phyloP scores from a whole-genome alignment of 2,797 vertebrate species.

The Thalassophryne amazonica region DNA sequence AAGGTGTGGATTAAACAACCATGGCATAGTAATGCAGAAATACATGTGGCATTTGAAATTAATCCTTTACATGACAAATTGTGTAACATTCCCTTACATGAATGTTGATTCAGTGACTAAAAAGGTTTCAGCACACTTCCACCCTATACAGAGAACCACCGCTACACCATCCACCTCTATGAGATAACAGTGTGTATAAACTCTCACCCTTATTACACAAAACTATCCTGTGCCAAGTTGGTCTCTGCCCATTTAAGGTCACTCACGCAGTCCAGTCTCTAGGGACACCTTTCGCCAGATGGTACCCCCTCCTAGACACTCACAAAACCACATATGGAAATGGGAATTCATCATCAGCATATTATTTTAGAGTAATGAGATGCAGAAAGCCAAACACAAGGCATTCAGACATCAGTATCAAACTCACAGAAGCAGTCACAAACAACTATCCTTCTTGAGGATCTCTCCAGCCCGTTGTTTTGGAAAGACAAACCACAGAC shows the following conservation, averaged over 20 bases:
- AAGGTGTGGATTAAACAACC: too few relatives aligned
- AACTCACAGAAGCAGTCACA: too few relatives aligned
- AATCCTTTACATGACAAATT: too few relatives aligned
- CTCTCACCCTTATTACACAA: constrained; percentile 1
- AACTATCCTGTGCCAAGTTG: constrained; percentile 33
- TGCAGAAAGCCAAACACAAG: neutral
- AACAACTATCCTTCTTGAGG: too few relatives aligned
- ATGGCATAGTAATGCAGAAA: too few relatives aligned
- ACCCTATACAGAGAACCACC: too few relatives aligned
- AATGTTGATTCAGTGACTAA: too few relatives aligned
- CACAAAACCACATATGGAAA: constrained; percentile 42
- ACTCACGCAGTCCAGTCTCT: constrained; percentile 37
- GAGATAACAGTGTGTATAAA: neutral
- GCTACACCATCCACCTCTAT: constrained; percentile 1
- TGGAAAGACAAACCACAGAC: neutral
- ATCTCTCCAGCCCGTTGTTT: neutral
- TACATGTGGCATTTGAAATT: too few relatives aligned
- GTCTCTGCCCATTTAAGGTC: constrained; percentile 73
- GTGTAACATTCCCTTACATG: too few relatives aligned
- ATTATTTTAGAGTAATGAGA: neutral
- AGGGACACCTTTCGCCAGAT: constrained; percentile 22
- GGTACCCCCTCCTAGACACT: constrained; percentile 37
- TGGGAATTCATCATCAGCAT: constrained; percentile 14
- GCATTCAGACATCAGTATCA: neutral
- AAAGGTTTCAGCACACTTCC: too few relatives aligned